These are phyloP conservation scores for Ascaphus truei DNA, from an alignment of 2,113 vertebrate species.

Conservation along the genomic window DNA sequence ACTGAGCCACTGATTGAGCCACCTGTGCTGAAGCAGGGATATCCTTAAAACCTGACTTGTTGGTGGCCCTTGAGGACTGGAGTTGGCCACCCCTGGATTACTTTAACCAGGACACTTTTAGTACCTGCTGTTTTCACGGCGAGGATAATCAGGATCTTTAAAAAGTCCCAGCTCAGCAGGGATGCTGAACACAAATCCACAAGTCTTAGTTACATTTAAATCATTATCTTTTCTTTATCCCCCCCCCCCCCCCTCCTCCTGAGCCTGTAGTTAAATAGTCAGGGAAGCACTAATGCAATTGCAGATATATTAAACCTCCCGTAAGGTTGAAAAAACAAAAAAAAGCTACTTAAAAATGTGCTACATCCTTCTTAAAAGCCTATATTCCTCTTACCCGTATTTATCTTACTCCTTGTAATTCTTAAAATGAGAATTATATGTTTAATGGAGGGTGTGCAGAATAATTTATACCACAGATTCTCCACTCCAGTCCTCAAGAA, in stretches of 20 bases:
- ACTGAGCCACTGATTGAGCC: too few relatives aligned
- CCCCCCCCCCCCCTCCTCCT: too few relatives aligned
- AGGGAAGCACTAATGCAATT: neutral
- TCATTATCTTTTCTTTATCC: neutral
- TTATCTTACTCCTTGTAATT: neutral
- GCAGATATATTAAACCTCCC: neutral
- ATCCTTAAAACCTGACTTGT: too few relatives aligned
- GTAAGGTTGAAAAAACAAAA: neutral
- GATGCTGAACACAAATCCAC: accelerated
- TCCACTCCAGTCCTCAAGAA: too few relatives aligned
- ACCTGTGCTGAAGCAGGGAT: too few relatives aligned
- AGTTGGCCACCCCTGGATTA: too few relatives aligned
- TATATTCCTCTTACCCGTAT: neutral
- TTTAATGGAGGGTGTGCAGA: too few relatives aligned
- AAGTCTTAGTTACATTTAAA: neutral
- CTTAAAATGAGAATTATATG: constrained; percentile 10
- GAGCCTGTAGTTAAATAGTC: neutral
- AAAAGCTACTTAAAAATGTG: neutral
- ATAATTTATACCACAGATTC: too few relatives aligned
- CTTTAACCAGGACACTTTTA: neutral
- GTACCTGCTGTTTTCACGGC: neutral
- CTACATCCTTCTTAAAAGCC: constrained; percentile 10
- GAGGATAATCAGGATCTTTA: constrained; percentile 1
- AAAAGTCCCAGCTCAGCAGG: neutral
- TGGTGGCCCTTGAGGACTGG: too few relatives aligned